A percentile compares a stretch with the other conserved stretches of the same genome.
Conservation (phyloP, 1,140 invertebrate species). For the Zophobas atratus region DNA sequence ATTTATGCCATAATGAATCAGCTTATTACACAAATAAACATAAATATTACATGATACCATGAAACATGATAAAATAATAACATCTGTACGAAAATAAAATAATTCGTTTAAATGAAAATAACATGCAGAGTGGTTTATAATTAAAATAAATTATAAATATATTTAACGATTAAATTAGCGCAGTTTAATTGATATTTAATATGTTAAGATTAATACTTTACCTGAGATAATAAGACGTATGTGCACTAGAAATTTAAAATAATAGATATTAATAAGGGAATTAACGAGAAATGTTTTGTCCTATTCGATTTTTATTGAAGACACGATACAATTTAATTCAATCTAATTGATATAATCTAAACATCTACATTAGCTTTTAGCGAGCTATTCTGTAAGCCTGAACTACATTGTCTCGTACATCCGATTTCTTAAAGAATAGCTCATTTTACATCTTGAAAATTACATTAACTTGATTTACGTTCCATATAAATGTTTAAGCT, state of each 20-base stretch:
- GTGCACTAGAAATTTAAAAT: conserved; percentile 47
- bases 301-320: conserved; percentile 38
- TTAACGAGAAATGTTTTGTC: conserved; percentile 35
- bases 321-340: conserved; percentile 45
- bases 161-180: conserved; percentile 35
- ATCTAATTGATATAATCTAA: conserved; percentile 35
- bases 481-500: conserved; percentile 37
- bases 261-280: conserved; percentile 37
- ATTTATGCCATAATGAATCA: background rate
- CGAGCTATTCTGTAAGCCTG: conserved; percentile 53
- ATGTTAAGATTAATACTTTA: conserved; percentile 45
- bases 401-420: conserved; percentile 1
- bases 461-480: conserved; percentile 45
- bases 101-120: conserved; percentile 25
- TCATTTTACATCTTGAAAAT: conserved; percentile 44
- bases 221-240: conserved; percentile 15
- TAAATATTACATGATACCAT: conserved; percentile 11
- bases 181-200: conserved; percentile 41
- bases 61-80: conserved; percentile 7
- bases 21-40: background rate
- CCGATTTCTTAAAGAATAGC: conserved; percentile 52
- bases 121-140: conserved; percentile 32
- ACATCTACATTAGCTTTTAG: conserved; percentile 33
- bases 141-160: conserved; percentile 34
- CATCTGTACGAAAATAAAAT: conserved; percentile 4